phyloP scores from a whole-genome alignment of 2,113 vertebrate genomes.

The Dipodomys spectabilis region DNA sequence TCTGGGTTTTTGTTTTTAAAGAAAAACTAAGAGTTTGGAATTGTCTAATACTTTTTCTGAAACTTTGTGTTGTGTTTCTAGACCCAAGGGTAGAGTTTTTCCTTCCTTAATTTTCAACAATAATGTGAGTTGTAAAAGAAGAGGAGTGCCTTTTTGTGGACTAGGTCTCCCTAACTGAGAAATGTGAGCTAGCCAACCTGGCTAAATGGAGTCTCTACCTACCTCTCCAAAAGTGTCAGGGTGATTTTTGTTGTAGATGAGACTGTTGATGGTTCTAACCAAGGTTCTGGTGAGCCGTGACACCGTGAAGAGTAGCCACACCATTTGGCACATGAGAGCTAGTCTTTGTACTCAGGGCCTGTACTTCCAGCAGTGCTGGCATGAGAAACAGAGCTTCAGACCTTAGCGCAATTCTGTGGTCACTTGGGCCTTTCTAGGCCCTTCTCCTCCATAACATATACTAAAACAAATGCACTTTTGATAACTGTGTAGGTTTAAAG shows the following conservation, averaged over 20 bases:
- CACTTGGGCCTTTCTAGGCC: background rate
- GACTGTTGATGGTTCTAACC: background rate
- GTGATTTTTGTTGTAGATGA: background rate
- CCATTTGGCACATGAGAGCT: accelerated
- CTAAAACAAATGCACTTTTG: background rate
- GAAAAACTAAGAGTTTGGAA: background rate
- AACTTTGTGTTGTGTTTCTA: background rate
- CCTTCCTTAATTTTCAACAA: background rate
- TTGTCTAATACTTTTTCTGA: background rate
- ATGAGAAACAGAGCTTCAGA: too few relatives aligned
- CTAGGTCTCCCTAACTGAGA: background rate
- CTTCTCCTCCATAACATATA: background rate
- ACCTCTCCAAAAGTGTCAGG: background rate
- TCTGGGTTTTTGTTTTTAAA: too few relatives aligned
- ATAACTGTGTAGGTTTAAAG: background rate
- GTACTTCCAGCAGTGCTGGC: background rate
- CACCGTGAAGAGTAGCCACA: background rate
- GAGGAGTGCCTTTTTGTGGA: background rate
- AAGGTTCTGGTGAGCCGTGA: accelerated
- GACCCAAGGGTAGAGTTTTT: background rate
- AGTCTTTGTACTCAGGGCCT: background rate
- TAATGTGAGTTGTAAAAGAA: background rate
- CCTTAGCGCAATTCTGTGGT: background rate
- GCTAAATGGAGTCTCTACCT: background rate
- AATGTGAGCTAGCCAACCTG: background rate